A percentile compares a stretch with the other conserved stretches of the same genome.
Evolutionary conservation across 2,888 invertebrate genomes (phyloP).

Genomic region (Drosophila monieri): DNA sequence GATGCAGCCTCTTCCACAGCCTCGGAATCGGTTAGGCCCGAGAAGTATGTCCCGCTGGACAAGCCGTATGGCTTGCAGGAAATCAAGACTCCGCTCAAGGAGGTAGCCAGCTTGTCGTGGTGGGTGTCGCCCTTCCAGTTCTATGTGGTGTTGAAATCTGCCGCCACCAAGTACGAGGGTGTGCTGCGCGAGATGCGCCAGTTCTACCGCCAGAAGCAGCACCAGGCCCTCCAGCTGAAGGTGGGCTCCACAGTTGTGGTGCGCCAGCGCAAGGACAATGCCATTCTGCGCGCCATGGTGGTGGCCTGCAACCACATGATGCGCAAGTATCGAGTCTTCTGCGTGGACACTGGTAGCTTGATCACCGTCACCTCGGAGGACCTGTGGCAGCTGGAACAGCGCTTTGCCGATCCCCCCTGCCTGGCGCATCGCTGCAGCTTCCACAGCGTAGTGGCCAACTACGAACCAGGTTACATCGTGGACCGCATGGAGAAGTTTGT

Average conservation of each 20-base stretch:
- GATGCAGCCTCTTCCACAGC: slow-evolving; percentile 39
- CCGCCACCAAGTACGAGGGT: slow-evolving; percentile 86
- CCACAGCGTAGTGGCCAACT: slow-evolving; percentile 86
- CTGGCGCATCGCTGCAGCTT: slow-evolving; percentile 90
- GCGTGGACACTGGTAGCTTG: slow-evolving; percentile 91
- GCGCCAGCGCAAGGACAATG: slow-evolving; percentile 88
- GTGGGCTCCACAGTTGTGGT: slow-evolving; percentile 89
- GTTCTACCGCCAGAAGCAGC: slow-evolving; percentile 86
- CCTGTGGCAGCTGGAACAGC: slow-evolving; percentile 89
- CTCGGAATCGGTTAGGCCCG: slow-evolving; percentile 36
- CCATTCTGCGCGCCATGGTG: slow-evolving; percentile 89
- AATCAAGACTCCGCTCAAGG: slow-evolving; percentile 85
- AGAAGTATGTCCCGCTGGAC: slow-evolving; percentile 85
- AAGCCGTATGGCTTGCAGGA: slow-evolving; percentile 84
- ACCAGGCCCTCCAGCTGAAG: slow-evolving; percentile 82
- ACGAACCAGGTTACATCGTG: slow-evolving; percentile 83
- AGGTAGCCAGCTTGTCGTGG: slow-evolving; percentile 89
- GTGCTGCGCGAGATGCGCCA: slow-evolving; percentile 90
- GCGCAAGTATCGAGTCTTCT: slow-evolving; percentile 88
- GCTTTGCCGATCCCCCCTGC: slow-evolving; percentile 87
- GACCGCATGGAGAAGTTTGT: slow-evolving; percentile 83
- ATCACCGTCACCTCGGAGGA: slow-evolving; percentile 87
- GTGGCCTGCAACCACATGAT: slow-evolving; percentile 85
- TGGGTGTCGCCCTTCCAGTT: slow-evolving; percentile 90
- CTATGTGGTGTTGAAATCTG: slow-evolving; percentile 86